Conservation (phyloP, 2,113 vertebrate genomes). For the Mellivora capensis region DNA sequence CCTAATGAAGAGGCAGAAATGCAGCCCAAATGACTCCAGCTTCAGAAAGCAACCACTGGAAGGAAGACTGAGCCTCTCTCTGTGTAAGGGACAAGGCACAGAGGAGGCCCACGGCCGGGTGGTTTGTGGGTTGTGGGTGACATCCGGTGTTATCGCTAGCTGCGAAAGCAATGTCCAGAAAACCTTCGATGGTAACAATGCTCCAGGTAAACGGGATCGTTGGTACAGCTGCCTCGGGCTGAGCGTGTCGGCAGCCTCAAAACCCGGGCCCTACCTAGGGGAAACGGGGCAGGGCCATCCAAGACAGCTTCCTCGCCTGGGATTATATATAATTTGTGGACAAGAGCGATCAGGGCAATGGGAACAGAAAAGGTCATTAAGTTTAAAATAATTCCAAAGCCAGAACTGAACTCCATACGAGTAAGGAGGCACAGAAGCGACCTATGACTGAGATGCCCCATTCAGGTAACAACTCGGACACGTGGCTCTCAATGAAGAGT, state of each 20-base stretch:
- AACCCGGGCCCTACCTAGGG: neutral
- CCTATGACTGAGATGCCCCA: neutral
- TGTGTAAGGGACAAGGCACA: neutral
- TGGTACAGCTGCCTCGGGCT: neutral
- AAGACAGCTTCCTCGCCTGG: neutral
- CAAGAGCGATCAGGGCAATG: neutral
- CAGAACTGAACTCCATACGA: neutral
- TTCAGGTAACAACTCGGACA: neutral
- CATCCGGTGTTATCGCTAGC: neutral
- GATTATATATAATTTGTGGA: neutral
- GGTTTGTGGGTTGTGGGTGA: neutral
- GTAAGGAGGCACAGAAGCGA: neutral
- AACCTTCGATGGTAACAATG: neutral
- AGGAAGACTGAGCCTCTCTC: neutral
- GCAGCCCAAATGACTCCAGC: neutral
- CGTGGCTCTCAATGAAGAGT: neutral
- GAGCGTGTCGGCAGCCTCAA: neutral
- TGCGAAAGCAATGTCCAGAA: neutral
- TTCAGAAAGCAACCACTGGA: neutral
- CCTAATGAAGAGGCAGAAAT: neutral
- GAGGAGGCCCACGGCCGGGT: neutral
- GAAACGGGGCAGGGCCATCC: neutral
- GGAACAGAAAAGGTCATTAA: conserved; percentile 1
- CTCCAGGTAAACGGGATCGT: neutral
- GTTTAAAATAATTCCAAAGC: neutral